phyloP scores from a whole-genome alignment of 2,797 vertebrate genomes.

The Coluber constrictor region DNA sequence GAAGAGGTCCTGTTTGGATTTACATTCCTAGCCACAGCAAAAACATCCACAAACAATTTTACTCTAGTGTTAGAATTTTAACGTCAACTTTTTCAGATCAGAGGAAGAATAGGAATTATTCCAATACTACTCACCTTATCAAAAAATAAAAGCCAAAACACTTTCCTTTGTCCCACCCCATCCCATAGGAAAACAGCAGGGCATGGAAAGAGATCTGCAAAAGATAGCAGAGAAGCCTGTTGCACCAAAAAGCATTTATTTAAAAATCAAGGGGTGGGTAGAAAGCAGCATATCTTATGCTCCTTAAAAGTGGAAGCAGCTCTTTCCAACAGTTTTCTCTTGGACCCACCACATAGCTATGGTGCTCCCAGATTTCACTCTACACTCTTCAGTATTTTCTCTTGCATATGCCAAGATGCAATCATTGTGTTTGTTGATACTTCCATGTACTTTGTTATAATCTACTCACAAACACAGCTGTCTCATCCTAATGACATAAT shows the following conservation, averaged over 20 bases:
- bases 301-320: background rate
- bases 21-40: background rate
- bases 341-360: background rate
- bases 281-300: background rate
- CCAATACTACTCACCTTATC: background rate
- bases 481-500: background rate
- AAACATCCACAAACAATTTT: background rate
- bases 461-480: background rate
- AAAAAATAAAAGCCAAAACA: background rate
- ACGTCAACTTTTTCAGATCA: background rate
- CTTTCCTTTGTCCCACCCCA: background rate
- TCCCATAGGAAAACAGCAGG: background rate
- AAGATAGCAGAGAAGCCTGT: background rate
- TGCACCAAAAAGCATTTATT: background rate
- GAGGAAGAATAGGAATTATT: background rate
- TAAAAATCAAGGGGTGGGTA: background rate
- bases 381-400: background rate
- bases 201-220: background rate
- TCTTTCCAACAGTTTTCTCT: background rate
- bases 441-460: background rate
- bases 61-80: background rate
- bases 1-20: background rate
- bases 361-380: background rate
- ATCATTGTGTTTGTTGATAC: background rate
- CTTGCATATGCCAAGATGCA: background rate